Evolutionary conservation across 2,888 invertebrate species (phyloP).

Genomic region (Dicyrtoma fusca): DNA sequence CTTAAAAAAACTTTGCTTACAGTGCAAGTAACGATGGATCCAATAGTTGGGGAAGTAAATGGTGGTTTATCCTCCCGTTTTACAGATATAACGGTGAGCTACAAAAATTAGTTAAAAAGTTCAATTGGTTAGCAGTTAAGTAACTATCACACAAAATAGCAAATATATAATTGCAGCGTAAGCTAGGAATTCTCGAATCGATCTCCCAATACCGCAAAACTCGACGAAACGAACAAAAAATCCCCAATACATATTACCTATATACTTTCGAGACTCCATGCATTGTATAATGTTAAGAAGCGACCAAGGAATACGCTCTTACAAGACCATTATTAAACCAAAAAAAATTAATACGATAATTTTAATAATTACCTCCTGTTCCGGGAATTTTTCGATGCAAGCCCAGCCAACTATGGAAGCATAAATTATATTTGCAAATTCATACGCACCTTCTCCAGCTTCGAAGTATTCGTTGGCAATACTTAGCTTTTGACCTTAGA

Average conservation of each 20-base stretch:
- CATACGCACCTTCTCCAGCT: conserved; percentile 54
- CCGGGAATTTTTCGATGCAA: conserved; percentile 48
- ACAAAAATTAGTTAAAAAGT: conserved; percentile 11
- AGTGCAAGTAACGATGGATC: conserved; percentile 51
- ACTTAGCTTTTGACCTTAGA: conserved; percentile 48
- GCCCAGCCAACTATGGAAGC: conserved; percentile 47
- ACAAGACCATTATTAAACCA: neutral
- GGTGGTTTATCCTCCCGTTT: conserved; percentile 45
- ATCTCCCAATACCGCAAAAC: too few relatives aligned
- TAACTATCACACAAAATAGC: too few relatives aligned
- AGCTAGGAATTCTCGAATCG: too few relatives aligned
- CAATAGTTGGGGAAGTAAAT: conserved; percentile 49
- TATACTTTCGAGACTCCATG: neutral
- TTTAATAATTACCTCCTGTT: conserved; percentile 48
- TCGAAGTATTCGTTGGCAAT: conserved; percentile 53
- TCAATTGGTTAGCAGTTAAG: too few relatives aligned
- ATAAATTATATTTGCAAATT: conserved; percentile 51
- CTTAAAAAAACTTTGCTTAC: too few relatives aligned
- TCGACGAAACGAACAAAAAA: too few relatives aligned
- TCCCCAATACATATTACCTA: too few relatives aligned
- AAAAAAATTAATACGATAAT: neutral
- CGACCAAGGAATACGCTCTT: neutral
- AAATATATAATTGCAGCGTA: too few relatives aligned
- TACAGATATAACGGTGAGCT: conserved; percentile 51
- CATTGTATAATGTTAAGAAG: neutral